Conservation (phyloP, 2,113 vertebrate species). For the Brachyhypopomus gauderio region DNA sequence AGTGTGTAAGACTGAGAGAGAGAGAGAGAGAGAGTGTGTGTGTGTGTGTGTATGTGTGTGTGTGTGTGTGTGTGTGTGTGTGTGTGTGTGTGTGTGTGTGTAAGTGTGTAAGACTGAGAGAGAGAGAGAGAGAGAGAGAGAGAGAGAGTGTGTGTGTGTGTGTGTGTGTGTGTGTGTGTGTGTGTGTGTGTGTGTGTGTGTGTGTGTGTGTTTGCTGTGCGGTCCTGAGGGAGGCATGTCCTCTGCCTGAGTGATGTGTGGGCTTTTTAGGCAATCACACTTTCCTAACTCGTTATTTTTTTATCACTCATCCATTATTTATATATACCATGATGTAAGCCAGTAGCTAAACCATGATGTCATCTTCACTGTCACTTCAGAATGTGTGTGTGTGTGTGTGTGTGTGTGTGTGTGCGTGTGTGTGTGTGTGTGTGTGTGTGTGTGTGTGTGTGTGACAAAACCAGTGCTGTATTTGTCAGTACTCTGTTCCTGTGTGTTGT, state of each 20-base stretch:
- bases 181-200: conserved; percentile 23
- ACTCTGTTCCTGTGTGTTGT: no score
- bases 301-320: conserved; percentile 62
- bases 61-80: conserved; percentile 39
- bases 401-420: conserved; percentile 12
- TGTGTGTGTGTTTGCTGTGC: conserved; percentile 10
- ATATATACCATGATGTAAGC: conserved; percentile 57
- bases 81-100: conserved; percentile 11
- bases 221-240: conserved; percentile 35
- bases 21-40: no score
- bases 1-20: conserved; percentile 20
- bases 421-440: not conserved
- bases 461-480: no score
- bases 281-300: conserved; percentile 59
- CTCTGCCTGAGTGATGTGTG: conserved; percentile 40
- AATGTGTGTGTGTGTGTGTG: conserved; percentile 37
- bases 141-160: not conserved
- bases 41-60: conserved; percentile 12
- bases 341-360: conserved; percentile 62
- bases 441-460: no score
- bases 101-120: conserved; percentile 24
- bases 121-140: no score
- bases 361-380: conserved; percentile 52
- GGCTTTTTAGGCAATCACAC: conserved; percentile 46
- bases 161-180: conserved; percentile 42